Base-by-base conservation (phyloP, 2,113 vertebrate species). In the Scatophagus argus region DNA sequence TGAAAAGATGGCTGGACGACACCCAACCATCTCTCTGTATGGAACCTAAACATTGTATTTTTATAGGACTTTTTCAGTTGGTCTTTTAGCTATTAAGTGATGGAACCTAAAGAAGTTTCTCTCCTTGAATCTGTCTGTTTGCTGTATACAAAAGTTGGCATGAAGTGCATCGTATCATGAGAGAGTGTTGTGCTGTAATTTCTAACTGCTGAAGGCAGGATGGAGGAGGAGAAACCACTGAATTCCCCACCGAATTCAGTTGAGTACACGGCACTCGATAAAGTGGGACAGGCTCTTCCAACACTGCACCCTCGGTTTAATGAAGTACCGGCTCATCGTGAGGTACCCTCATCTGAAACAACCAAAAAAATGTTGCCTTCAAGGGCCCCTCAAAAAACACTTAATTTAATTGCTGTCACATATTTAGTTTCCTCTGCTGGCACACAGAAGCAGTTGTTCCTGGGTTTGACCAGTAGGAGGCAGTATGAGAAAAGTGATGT, bases 381-480 rank as follows among this genome's bases (percentile, higher is more conserved):
- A 63, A 19, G 46, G 17, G 32, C n/a, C 38, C n/a, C 3, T 49
- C 63, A 16, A 36, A 9, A 47, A 63, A 0, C 36, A 3, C n/a
- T 25, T 46, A 1, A 46, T 47, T 3, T 62, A 7, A 36, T 34
- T n/a, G 21, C 2, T 16, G n/a, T 32, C 29, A 11, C 55, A 6
- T 11, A 13, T 23, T 38, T 34, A 12, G 43, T 19, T 1, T 16
- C 43, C 46, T 32, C 41, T 21, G 25, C 36, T 11, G 3, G 8
- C n/a, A 19, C 2, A 38, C 8, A 13, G 39, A 3, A 5, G 3
- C 5, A 6, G 34, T 4, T 29, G 61, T 58, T 65, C 0, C 52
- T 29, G 2, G 1, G 11, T 73, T 72, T 27, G 2, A 34, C 62
- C 80, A 73, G 10, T 14, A 80, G 76, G 51, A 13, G 84, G 71